Base-by-base conservation (phyloP, 2,888 invertebrate genomes). In the Lasioglossum malachurum region DNA sequence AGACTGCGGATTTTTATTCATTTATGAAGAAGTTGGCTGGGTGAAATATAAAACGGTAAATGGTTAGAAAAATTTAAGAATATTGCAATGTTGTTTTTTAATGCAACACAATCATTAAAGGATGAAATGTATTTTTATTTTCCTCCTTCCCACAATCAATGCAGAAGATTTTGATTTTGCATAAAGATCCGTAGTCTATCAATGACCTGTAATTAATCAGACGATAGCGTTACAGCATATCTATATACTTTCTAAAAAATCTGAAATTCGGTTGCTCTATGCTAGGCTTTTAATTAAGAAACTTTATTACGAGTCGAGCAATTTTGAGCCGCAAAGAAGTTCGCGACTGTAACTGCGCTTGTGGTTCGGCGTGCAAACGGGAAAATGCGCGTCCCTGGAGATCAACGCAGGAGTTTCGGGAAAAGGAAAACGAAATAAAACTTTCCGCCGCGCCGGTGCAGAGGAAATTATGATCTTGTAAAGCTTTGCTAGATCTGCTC, bases 371-470 rank as follows among this genome's bases (percentile, higher is more conserved):
- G 46, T 10, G 71, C 71, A 83, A 83, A 83, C 69, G 31, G 69
- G 78, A 57, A 78, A 78, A 82, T 78, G 84, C 83, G 69, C 57
- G 69, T 69, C 83, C 60, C 83, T 23, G 4, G 74, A 38, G 82
- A 38, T 46, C 71, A 79, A 60, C 79, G 16, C 23, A 23, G 35
- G 41, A 82, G 35, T 76, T 73, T 53, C 49, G 8, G 38, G 10
- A 19, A 23, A n/a, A 49, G 35, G n/a, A n/a, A 49, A 72, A n/a
- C 57, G 38, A 49, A 75, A 71, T 41, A 71, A 73, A 83, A 77
- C 82, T 83, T 79, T 79, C 79, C 23, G 16, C 38, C 16, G 27
- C 23, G 49, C 23, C 49, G 23, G 75, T 35, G 44, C 27, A 23
- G 35, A 35, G 49, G 10, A 71, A 69, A 69, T 75, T 74, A 60